Conservation (phyloP, 2,113 vertebrate species). For the Nannobrachium achirus region DNA sequence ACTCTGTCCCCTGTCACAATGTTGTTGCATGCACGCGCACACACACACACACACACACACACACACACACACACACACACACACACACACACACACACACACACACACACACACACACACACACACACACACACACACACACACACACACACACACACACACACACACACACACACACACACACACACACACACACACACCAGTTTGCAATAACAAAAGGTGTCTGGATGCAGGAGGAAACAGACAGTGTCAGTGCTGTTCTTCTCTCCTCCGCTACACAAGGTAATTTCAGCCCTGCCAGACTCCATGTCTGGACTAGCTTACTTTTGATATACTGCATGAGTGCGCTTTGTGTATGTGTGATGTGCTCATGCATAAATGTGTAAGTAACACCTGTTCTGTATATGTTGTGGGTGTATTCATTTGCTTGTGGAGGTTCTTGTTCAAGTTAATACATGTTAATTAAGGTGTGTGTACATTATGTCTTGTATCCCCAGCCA, state of each 20-base stretch:
- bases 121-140: neutral
- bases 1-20: too few species aligned
- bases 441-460: too few species aligned
- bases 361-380: neutral
- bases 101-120: neutral
- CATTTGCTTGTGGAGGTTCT: too few species aligned
- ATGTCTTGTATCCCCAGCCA: too few species aligned
- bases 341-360: conserved; percentile 11
- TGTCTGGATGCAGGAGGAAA: conserved; percentile 8
- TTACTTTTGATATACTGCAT: conserved; percentile 41
- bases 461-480: too few species aligned
- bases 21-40: neutral
- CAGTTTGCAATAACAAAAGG: conserved; percentile 38
- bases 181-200: neutral
- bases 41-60: neutral
- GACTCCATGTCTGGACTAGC: conserved; percentile 57
- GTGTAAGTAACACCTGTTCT: too few species aligned
- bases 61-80: neutral
- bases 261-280: conserved; percentile 42
- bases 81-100: neutral
- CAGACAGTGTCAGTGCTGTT: conserved; percentile 27
- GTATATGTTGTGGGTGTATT: neutral
- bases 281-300: conserved; percentile 59
- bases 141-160: neutral
- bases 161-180: neutral